Conservation (phyloP, 2,888 invertebrate genomes). For the Caenorhabditis sp. region DNA sequence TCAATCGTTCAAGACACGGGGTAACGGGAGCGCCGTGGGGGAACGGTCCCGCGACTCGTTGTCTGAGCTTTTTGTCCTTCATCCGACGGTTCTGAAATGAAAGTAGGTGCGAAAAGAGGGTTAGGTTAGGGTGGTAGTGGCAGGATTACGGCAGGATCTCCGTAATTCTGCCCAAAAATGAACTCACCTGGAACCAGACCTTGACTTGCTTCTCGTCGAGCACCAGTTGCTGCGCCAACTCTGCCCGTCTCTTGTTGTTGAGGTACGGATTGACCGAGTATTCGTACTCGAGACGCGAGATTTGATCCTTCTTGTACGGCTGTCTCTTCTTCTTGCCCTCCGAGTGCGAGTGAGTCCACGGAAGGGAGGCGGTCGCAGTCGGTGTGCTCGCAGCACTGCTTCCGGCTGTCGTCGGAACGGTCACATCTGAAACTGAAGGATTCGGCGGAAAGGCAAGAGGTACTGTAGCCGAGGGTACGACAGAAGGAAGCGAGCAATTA, state of each 20-base stretch:
- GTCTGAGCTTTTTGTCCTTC: conserved; percentile 39
- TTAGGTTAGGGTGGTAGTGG: not conserved
- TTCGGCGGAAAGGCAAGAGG: not conserved
- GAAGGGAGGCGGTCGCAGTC: conserved; percentile 4
- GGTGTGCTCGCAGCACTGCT: conserved; percentile 12
- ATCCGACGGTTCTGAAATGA: conserved; percentile 50
- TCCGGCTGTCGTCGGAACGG: conserved; percentile 9
- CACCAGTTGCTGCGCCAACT: conserved; percentile 80
- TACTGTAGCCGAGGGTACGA: not conserved
- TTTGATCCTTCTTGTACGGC: conserved; percentile 46
- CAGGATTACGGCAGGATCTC: no score
- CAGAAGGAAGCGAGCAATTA: not conserved
- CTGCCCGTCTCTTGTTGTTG: conserved; percentile 31
- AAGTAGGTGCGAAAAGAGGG: not conserved
- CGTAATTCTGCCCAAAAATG: no score
- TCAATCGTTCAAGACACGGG: not conserved
- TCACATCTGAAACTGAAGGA: conserved; percentile 12
- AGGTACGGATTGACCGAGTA: conserved; percentile 28
- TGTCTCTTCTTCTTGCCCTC: conserved; percentile 42
- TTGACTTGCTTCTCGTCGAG: conserved; percentile 79
- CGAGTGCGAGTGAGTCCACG: conserved; percentile 19
- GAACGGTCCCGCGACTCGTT: conserved; percentile 38
- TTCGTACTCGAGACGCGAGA: conserved; percentile 41
- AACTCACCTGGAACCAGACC: conserved; percentile 75
- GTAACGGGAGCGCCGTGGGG: conserved; percentile 29